Conservation (phyloP, 2,113 vertebrate species). For the Cebus imitator region DNA sequence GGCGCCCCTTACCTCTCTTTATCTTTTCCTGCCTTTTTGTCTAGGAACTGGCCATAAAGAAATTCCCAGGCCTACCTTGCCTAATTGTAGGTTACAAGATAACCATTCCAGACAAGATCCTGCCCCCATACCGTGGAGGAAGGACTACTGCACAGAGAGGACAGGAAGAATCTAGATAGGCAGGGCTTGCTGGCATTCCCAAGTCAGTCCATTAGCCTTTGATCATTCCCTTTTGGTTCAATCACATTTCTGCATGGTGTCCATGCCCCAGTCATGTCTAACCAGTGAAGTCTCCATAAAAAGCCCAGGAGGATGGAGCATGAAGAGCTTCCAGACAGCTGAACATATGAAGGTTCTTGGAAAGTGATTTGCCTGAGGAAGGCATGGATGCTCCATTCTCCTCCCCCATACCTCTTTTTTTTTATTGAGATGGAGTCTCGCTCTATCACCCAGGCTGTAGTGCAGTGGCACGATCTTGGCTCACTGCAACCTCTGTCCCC, state of each 20-base stretch:
- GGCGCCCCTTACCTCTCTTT: too few relatives aligned
- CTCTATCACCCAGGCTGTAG: too few relatives aligned
- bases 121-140: neutral
- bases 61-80: neutral
- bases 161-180: neutral
- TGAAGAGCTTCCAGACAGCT: neutral
- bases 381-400: neutral
- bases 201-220: neutral
- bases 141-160: neutral
- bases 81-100: neutral
- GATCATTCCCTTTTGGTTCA: neutral
- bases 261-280: neutral
- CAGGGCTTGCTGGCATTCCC: neutral
- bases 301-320: neutral
- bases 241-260: neutral
- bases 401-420: neutral
- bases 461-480: too few relatives aligned
- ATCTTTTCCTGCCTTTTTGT: neutral
- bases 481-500: too few relatives aligned
- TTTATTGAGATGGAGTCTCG: too few relatives aligned
- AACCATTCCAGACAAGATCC: neutral
- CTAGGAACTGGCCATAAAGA: neutral
- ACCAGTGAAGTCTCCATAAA: neutral
- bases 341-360: neutral
- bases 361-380: neutral